Conservation (phyloP, 1,140 invertebrate species). For the Heliconius hermathena region DNA sequence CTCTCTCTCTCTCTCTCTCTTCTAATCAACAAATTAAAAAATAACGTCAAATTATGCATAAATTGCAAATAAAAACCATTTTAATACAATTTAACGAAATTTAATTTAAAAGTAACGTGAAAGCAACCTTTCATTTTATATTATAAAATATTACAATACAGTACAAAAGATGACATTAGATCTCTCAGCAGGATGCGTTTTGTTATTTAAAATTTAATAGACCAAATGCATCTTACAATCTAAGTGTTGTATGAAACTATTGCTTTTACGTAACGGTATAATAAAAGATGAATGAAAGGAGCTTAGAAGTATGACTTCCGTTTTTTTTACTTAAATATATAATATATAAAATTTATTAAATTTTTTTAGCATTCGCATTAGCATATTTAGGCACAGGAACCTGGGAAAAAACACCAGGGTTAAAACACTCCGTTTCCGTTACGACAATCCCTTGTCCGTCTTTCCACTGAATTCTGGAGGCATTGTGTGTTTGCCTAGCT, state of each 20-base stretch:
- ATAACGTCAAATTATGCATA: too few species aligned
- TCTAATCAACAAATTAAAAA: too few species aligned
- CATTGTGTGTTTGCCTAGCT: too few species aligned
- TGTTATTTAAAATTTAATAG: constrained; percentile 29
- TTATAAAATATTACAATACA: neutral
- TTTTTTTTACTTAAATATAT: too few species aligned
- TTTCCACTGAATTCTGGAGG: too few species aligned
- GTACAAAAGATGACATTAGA: neutral
- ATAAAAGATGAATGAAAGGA: neutral
- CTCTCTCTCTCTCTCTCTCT: too few species aligned
- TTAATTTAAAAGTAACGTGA: neutral
- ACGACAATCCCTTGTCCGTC: too few species aligned
- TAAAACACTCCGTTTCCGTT: too few species aligned
- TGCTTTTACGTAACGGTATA: constrained; percentile 4
- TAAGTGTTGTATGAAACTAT: neutral
- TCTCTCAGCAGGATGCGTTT: constrained; percentile 24
- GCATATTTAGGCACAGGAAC: neutral
- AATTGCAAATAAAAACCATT: too few species aligned
- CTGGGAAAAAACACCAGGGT: too few species aligned
- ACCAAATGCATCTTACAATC: neutral
- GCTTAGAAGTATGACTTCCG: neutral
- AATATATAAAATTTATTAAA: too few species aligned
- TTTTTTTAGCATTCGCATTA: too few species aligned
- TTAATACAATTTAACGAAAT: neutral
- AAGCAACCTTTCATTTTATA: neutral